Conservation (phyloP, 2,113 vertebrate genomes). For the Cyphomyrus discorhynchus region DNA sequence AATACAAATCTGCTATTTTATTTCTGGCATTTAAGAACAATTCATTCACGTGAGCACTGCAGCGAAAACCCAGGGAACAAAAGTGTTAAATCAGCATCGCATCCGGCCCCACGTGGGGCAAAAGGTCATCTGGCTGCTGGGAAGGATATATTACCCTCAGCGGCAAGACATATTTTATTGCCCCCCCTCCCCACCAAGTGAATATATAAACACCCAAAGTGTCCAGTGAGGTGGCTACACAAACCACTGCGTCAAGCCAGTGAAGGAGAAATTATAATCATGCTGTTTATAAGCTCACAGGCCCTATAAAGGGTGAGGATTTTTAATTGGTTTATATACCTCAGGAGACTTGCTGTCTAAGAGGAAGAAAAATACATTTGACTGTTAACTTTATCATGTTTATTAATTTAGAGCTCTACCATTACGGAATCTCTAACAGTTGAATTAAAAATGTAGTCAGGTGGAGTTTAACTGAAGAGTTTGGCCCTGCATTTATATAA, state of each 20-base stretch:
- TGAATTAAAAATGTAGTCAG: not conserved
- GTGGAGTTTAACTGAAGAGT: not conserved
- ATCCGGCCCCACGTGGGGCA: slow-evolving; percentile 24
- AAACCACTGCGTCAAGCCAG: not conserved
- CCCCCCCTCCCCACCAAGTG: slow-evolving; percentile 18
- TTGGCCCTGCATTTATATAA: not conserved
- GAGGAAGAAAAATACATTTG: not conserved
- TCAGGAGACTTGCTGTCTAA: not conserved
- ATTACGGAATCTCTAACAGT: not conserved
- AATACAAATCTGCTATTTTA: slow-evolving; percentile 22
- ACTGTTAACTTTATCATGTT: not conserved
- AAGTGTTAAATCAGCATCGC: slow-evolving; percentile 24
- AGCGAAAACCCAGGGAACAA: slow-evolving; percentile 30
- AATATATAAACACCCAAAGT: slow-evolving; percentile 29
- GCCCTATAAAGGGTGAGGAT: not conserved
- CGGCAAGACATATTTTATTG: slow-evolving; percentile 42
- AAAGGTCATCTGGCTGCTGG: slow-evolving; percentile 16
- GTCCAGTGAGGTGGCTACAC: not conserved
- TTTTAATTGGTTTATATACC: not conserved
- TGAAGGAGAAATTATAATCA: not conserved
- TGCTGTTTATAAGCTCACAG: not conserved
- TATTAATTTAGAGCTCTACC: not conserved
- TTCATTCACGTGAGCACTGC: slow-evolving; percentile 24
- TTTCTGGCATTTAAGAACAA: slow-evolving; percentile 5
- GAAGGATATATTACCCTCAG: slow-evolving; percentile 31